Evolutionary conservation across 2,888 invertebrate species (phyloP).

Genomic region (Platycheirus albimanus): DNA sequence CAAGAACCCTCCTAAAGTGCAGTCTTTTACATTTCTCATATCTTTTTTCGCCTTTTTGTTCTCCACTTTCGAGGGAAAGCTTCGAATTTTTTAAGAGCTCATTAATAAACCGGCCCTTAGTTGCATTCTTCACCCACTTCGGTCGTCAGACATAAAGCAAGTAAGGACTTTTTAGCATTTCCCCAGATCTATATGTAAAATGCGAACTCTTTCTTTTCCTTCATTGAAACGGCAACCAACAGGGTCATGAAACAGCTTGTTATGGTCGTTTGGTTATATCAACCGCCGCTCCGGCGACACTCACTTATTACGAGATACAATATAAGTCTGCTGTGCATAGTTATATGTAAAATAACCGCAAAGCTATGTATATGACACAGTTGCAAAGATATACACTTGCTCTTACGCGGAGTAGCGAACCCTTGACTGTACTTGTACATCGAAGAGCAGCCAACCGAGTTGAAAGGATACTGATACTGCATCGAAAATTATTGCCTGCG

Average conservation of each 20-base stretch:
- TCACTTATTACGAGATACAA: constrained; percentile 30
- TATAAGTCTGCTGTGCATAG: constrained; percentile 48
- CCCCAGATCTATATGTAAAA: constrained; percentile 23
- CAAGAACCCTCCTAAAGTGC: constrained; percentile 19
- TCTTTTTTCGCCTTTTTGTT: constrained; percentile 1
- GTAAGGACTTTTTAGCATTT: constrained; percentile 1
- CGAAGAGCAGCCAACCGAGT: no score
- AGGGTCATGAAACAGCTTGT: constrained; percentile 30
- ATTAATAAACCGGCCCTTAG: constrained; percentile 42
- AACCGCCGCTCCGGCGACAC: no score
- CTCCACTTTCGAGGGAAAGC: background rate
- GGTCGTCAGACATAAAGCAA: background rate
- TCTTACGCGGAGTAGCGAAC: no score
- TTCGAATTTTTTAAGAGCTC: constrained; percentile 58
- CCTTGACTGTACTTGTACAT: no score
- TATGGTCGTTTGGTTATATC: constrained; percentile 38
- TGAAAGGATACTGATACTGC: no score
- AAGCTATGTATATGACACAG: no score
- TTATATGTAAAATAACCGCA: constrained; percentile 52
- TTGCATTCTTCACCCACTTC: background rate
- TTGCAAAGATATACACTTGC: background rate
- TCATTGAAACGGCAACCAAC: no score
- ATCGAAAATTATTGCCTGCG: constrained; percentile 51
- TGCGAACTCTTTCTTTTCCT: constrained; percentile 10
- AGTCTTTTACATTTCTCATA: constrained; percentile 24